Evolutionary conservation across 2,797 vertebrate genomes (phyloP).

Genomic region (Heteromormyrus szaboi): DNA sequence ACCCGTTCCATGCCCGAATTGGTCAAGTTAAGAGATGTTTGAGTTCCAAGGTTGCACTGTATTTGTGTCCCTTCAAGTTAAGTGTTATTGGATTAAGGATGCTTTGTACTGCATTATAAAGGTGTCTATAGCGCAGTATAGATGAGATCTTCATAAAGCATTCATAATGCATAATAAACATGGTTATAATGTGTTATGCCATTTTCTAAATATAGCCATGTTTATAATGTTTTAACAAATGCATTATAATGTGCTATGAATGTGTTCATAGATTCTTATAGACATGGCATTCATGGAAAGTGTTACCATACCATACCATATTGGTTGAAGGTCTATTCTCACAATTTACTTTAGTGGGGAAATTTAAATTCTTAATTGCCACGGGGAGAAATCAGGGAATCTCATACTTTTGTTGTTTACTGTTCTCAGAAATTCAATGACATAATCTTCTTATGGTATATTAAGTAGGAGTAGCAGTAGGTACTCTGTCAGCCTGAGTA

Average conservation of each 20-base stretch:
- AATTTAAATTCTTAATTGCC: not conserved
- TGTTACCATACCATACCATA: not conserved
- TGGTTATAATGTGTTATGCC: not conserved
- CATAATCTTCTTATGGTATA: not conserved
- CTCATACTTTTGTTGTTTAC: not conserved
- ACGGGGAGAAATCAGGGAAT: not conserved
- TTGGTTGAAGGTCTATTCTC: not conserved
- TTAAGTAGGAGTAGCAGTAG: not conserved
- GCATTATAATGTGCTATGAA: not conserved
- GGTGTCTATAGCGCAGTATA: not conserved
- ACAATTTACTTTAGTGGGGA: not conserved
- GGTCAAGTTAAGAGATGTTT: not conserved
- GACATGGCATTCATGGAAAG: not conserved
- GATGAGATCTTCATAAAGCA: not conserved
- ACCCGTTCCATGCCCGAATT: not conserved
- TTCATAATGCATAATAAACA: not conserved
- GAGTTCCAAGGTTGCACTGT: not conserved
- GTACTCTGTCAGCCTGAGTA: not conserved
- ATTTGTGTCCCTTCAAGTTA: not conserved
- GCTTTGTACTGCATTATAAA: not conserved
- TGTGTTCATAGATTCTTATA: not conserved
- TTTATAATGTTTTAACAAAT: not conserved
- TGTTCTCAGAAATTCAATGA: not conserved
- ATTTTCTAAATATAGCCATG: not conserved
- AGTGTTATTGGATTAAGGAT: not conserved